Percentiles rank a stretch among this genome's conserved stretches.
Conservation (phyloP, 2,888 invertebrate genomes). For the Pedicia rivosa region DNA sequence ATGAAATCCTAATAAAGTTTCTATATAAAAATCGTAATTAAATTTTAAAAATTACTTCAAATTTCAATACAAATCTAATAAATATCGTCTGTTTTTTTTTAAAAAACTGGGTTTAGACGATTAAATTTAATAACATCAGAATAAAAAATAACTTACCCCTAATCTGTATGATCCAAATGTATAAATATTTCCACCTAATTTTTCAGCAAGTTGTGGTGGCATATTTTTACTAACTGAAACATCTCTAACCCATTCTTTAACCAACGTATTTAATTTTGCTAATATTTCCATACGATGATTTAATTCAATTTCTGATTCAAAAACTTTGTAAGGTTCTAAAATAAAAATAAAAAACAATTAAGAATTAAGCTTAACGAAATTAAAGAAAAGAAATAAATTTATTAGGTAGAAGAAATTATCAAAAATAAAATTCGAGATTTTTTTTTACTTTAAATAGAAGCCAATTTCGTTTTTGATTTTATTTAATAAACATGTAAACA, state of each 20-base stretch:
- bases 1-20: too few species aligned
- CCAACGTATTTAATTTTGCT: conserved; percentile 74
- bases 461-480: too few species aligned
- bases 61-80: too few species aligned
- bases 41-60: too few species aligned
- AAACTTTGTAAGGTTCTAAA: conserved; percentile 71
- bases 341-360: too few species aligned
- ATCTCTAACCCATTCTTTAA: conserved; percentile 87
- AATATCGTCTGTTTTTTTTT: too few species aligned
- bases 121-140: too few species aligned
- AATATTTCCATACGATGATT: conserved; percentile 77
- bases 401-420: not conserved
- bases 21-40: too few species aligned
- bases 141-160: too few species aligned
- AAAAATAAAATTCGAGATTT: not conserved
- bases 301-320: conserved; percentile 79
- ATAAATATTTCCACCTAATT: conserved; percentile 94
- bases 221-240: conserved; percentile 80
- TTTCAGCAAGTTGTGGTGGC: conserved; percentile 77
- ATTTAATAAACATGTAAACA: too few species aligned
- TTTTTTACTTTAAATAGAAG: too few species aligned
- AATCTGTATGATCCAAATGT: conserved; percentile 97
- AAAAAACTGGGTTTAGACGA: too few species aligned
- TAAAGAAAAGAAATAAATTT: not conserved
- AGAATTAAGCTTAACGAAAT: not conserved